Evolutionary conservation across 2,888 invertebrate genomes (phyloP).

Genomic region (Siphlonurus alternatus): DNA sequence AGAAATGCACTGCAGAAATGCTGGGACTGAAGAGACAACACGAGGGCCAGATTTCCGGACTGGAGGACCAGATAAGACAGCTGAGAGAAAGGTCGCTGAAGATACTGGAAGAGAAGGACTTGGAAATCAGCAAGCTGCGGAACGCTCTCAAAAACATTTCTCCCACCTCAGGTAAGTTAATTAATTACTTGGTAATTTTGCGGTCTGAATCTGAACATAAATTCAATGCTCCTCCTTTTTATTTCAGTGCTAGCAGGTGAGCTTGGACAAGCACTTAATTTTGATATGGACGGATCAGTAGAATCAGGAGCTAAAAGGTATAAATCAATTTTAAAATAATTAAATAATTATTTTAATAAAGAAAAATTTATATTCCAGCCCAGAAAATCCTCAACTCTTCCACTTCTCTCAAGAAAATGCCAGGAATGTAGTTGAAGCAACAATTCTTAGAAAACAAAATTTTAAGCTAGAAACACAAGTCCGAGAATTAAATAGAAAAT

Average conservation of each 20-base stretch:
- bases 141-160: slow-evolving; percentile 30
- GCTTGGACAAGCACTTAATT: background rate
- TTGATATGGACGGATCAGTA: background rate
- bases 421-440: background rate
- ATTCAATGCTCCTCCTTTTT: background rate
- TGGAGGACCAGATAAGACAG: slow-evolving; percentile 58
- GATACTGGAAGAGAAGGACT: slow-evolving; percentile 65
- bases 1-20: background rate
- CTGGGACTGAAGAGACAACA: background rate
- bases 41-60: slow-evolving; percentile 30
- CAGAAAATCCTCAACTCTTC: background rate
- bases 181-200: background rate
- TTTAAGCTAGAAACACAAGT: background rate
- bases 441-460: background rate
- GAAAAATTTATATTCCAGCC: background rate
- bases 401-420: slow-evolving; percentile 2
- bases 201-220: background rate
- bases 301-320: background rate
- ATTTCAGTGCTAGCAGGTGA: background rate
- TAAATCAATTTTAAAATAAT: background rate
- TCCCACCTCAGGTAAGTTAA: background rate
- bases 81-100: slow-evolving; percentile 64
- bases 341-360: background rate
- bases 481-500: background rate
- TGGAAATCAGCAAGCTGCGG: slow-evolving; percentile 54